phyloP scores from a whole-genome alignment of 2,888 invertebrate species.

The Orthonevra nobilis region DNA sequence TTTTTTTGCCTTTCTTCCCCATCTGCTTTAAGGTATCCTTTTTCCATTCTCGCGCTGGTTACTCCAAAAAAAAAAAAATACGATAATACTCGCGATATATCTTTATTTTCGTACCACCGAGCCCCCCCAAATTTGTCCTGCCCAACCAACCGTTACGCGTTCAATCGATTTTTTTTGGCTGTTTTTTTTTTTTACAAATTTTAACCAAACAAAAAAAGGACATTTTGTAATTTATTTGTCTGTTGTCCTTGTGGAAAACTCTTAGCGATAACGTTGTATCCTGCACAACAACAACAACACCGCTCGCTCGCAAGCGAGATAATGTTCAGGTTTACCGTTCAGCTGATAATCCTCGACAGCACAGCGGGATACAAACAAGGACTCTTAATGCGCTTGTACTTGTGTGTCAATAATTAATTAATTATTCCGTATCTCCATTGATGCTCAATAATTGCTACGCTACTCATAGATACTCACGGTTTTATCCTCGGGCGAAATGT shows the following conservation, averaged over 20 bases:
- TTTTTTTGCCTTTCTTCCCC: too few relatives aligned
- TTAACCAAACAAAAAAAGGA: too few relatives aligned
- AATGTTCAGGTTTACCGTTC: too few relatives aligned
- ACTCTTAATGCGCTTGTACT: constrained; percentile 42
- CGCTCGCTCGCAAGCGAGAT: too few relatives aligned
- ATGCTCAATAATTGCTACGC: constrained; percentile 42
- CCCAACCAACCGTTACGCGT: neutral
- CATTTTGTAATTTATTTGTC: constrained; percentile 64
- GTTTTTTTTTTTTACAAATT: constrained; percentile 7
- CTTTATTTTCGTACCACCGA: too few relatives aligned
- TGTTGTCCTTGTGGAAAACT: constrained; percentile 52
- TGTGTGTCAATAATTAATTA: constrained; percentile 66
- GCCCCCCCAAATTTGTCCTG: neutral
- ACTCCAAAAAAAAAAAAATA: constrained; percentile 3
- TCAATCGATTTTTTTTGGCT: constrained; percentile 16
- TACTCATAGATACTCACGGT: too few relatives aligned
- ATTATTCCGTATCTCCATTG: constrained; percentile 62
- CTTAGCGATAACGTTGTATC: constrained; percentile 25
- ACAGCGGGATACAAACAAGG: neutral
- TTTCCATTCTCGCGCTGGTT: constrained; percentile 8
- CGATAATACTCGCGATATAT: constrained; percentile 27
- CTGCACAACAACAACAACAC: too few relatives aligned
- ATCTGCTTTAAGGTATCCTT: neutral
- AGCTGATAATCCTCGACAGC: too few relatives aligned
- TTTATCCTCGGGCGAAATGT: constrained; percentile 39